phyloP scores from a whole-genome alignment of 1,140 invertebrate species.

The Elysia chlorotica region DNA sequence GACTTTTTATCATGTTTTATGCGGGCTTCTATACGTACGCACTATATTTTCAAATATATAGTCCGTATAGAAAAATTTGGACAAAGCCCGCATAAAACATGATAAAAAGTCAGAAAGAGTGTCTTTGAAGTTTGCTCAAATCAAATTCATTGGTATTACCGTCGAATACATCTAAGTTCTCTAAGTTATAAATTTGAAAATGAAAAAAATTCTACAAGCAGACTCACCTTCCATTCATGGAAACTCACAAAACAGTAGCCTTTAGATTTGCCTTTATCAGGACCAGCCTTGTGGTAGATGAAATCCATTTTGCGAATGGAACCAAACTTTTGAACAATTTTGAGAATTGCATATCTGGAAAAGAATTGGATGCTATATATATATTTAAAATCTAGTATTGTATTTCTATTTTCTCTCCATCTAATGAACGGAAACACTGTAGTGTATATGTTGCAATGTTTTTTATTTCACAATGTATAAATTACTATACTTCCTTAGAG shows the following conservation, averaged over 20 bases:
- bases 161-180: background rate
- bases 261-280: slow-evolving; percentile 82
- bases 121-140: background rate
- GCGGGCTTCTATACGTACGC: too few relatives aligned
- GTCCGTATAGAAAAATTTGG: background rate
- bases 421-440: background rate
- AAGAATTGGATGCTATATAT: slow-evolving; percentile 37
- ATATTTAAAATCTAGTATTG: background rate
- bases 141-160: background rate
- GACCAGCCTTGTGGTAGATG: slow-evolving; percentile 87
- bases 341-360: slow-evolving; percentile 83
- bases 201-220: background rate
- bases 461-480: slow-evolving; percentile 28
- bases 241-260: slow-evolving; percentile 95
- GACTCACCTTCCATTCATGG: slow-evolving; percentile 65
- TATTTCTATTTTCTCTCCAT: background rate
- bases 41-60: background rate
- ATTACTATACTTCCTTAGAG: background rate
- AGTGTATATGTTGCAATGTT: background rate
- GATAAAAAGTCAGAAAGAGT: background rate
- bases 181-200: background rate
- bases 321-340: slow-evolving; percentile 91
- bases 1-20: too few relatives aligned
- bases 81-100: background rate
- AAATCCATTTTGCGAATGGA: slow-evolving; percentile 91